phyloP scores from a whole-genome alignment of 35 echinoderm and acorn worm genomes.

The Apostichopus californicus region DNA sequence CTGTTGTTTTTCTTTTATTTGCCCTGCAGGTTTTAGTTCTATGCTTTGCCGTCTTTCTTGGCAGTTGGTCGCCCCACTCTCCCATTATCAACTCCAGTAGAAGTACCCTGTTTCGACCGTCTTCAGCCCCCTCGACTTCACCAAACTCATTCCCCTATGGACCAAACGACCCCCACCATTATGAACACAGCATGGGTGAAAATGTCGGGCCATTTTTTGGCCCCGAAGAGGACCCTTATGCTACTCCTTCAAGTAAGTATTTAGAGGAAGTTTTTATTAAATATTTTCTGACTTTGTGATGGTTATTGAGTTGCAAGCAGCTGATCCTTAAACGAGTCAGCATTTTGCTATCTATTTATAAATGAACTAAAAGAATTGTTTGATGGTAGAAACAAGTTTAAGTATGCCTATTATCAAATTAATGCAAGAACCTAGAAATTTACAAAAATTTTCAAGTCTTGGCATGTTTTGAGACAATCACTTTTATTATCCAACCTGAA shows the following conservation, averaged over 20 bases:
- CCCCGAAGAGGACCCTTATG: conserved; percentile 75
- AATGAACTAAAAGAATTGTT: too few relatives aligned
- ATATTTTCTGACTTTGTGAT: too few relatives aligned
- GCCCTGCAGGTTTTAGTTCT: conserved; percentile 88
- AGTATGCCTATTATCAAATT: too few relatives aligned
- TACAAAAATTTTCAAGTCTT: too few relatives aligned
- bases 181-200: conserved; percentile 31
- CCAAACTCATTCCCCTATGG: conserved; percentile 56
- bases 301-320: too few relatives aligned
- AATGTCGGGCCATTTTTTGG: conserved; percentile 32
- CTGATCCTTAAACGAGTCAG: too few relatives aligned
- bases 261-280: background rate
- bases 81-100: conserved; percentile 65
- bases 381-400: too few relatives aligned
- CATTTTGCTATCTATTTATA: too few relatives aligned
- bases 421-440: too few relatives aligned
- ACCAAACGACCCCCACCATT: conserved; percentile 32
- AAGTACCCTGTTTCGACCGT: conserved; percentile 47
- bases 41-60: conserved; percentile 99
- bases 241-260: conserved; percentile 83
- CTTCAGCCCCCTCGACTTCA: conserved; percentile 24
- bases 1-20: conserved; percentile 12
- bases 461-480: too few relatives aligned
- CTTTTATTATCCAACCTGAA: too few relatives aligned
- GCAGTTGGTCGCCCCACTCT: conserved; percentile 89